Percentiles rank a stretch among this genome's conserved stretches.
Evolutionary conservation across 2,888 invertebrate genomes (phyloP).

Genomic region (Globia sparganii): DNA sequence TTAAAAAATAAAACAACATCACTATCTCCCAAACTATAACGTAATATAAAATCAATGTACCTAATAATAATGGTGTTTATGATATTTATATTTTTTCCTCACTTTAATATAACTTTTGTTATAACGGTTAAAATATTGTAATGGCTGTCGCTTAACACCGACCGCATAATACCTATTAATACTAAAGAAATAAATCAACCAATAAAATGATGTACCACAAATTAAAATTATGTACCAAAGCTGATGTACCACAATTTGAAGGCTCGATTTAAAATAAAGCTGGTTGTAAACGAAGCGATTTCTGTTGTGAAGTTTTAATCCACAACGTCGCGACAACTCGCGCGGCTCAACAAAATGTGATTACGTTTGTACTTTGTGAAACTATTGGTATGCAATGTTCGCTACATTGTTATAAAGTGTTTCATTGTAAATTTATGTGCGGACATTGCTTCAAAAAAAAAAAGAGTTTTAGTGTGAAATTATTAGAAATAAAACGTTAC

Average conservation of each 20-base stretch:
- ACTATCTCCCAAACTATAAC: slow-evolving; percentile 50
- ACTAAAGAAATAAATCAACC: background rate
- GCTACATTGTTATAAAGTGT: too few species aligned
- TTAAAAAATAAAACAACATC: slow-evolving; percentile 6
- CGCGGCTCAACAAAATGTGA: slow-evolving; percentile 34
- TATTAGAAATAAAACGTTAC: background rate
- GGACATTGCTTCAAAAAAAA: background rate
- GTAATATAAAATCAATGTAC: slow-evolving; percentile 60
- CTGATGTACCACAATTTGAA: background rate
- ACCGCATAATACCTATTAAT: background rate
- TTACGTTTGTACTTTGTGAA: slow-evolving; percentile 30
- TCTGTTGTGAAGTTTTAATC: slow-evolving; percentile 41
- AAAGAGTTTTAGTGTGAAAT: background rate
- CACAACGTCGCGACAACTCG: slow-evolving; percentile 21
- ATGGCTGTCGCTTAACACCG: slow-evolving; percentile 2
- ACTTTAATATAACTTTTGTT: background rate
- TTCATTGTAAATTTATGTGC: background rate
- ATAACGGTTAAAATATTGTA: background rate
- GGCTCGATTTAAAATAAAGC: slow-evolving; percentile 28
- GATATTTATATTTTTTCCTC: slow-evolving; percentile 12
- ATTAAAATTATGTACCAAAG: background rate
- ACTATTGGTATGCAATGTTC: slow-evolving; percentile 21
- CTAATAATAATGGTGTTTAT: slow-evolving; percentile 42
- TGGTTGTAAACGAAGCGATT: slow-evolving; percentile 42
- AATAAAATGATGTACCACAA: background rate